These are phyloP conservation scores for Crotalus viridis DNA, from an alignment of 2,113 vertebrate species.

Conservation along the genomic window DNA sequence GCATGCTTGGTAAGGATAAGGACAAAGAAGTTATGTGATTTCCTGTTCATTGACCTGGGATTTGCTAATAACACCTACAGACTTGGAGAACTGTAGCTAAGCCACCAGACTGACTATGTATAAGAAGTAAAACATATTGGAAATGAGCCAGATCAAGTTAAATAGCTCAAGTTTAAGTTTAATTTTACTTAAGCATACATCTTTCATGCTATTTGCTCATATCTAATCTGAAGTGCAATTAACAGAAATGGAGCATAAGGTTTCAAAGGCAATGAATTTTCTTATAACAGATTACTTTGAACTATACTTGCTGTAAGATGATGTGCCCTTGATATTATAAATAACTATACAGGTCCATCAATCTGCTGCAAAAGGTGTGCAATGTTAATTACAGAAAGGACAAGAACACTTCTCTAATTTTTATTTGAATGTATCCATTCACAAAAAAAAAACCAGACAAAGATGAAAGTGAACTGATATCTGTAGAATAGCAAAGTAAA, in stretches of 20 bases:
- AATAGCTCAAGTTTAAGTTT: background rate
- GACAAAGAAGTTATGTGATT: background rate
- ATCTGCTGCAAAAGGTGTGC: constrained; percentile 33
- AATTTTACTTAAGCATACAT: background rate
- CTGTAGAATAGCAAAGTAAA: background rate
- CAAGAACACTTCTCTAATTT: constrained; percentile 40
- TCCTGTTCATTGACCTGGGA: background rate
- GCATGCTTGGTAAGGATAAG: background rate
- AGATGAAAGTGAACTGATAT: constrained; percentile 7
- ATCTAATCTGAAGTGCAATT: constrained; percentile 1
- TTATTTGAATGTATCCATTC: constrained; percentile 48
- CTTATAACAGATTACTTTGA: constrained; percentile 4
- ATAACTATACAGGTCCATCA: constrained; percentile 50
- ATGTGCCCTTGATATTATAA: constrained; percentile 37
- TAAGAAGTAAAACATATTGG: background rate
- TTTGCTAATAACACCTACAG: background rate
- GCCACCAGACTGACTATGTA: background rate
- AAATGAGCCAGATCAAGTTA: background rate
- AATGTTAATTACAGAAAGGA: constrained; percentile 48
- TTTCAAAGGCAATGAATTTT: background rate
- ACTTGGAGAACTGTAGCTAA: background rate
- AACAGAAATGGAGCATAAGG: background rate
- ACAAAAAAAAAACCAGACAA: background rate
- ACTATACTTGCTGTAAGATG: constrained; percentile 34
- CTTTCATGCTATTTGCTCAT: background rate